Percentiles rank a stretch among this genome's conserved stretches.
phyloP scores from a whole-genome alignment of 2,797 vertebrate genomes.

The Hipposideros larvatus region DNA sequence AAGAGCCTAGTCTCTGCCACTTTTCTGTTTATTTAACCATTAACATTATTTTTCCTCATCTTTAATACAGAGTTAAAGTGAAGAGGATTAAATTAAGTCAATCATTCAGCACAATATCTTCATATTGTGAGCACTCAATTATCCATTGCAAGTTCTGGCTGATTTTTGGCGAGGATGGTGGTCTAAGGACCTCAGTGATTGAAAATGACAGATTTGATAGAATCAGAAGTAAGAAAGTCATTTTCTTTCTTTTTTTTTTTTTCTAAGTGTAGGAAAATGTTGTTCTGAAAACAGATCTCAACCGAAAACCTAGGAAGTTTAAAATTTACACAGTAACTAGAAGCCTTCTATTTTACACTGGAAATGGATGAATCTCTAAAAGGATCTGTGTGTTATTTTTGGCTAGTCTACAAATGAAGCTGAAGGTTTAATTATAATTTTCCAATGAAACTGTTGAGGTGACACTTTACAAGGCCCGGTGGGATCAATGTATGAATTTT shows the following conservation, averaged over 20 bases:
- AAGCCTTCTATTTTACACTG: background rate
- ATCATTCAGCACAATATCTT: background rate
- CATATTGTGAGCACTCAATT: background rate
- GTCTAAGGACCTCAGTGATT: background rate
- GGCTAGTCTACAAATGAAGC: background rate
- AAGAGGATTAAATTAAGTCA: background rate
- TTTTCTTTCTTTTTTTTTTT: background rate
- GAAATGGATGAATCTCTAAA: background rate
- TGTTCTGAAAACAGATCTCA: background rate
- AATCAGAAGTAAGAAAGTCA: background rate
- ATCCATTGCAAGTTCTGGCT: background rate
- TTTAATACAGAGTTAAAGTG: background rate
- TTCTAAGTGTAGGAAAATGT: background rate
- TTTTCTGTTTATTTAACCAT: background rate
- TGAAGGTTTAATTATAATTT: slow-evolving; percentile 54
- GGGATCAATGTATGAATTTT: background rate
- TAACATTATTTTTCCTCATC: background rate
- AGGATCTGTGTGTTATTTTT: background rate
- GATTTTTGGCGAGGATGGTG: background rate
- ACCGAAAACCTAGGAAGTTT: background rate
- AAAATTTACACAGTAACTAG: background rate
- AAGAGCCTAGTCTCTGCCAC: background rate
- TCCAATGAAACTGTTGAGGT: slow-evolving; percentile 24
- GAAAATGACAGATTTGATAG: background rate
- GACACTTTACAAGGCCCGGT: background rate